A percentile compares a stretch with the other conserved stretches of the same genome.
Conservation (phyloP, 2,113 vertebrate species). For the Chamaetylas fuelleborni region DNA sequence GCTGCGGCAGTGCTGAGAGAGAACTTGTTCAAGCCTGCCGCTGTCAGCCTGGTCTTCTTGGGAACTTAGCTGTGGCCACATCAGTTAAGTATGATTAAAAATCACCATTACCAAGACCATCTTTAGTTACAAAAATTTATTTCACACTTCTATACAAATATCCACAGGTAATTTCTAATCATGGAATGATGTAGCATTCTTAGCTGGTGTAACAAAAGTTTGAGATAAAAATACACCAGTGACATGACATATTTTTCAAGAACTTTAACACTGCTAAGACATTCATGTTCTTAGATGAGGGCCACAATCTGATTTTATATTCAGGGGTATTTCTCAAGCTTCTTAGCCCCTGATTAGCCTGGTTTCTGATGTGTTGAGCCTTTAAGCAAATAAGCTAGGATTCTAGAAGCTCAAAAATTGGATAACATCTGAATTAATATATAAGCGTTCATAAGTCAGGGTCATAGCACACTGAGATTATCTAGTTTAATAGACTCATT, state of each 20-base stretch:
- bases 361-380: background rate
- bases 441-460: background rate
- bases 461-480: background rate
- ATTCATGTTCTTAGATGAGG: background rate
- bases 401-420: background rate
- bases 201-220: conserved; percentile 62
- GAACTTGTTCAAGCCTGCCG: background rate
- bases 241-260: conserved; percentile 63
- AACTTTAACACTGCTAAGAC: background rate
- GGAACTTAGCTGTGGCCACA: background rate
- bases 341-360: background rate
- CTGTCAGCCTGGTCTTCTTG: background rate
- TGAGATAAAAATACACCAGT: conserved; percentile 71
- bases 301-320: background rate
- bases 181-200: conserved; percentile 68
- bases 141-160: conserved; percentile 80
- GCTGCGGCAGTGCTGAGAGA: fast-evolving
- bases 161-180: conserved; percentile 78
- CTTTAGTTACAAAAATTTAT: conserved; percentile 75
- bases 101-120: background rate
- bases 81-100: background rate
- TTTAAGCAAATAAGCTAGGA: background rate
- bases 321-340: background rate
- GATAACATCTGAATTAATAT: background rate
- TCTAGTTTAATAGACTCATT: background rate